These are phyloP conservation scores for Lagodon rhomboides DNA, from an alignment of 2,797 vertebrate species.

Conservation along the genomic window DNA sequence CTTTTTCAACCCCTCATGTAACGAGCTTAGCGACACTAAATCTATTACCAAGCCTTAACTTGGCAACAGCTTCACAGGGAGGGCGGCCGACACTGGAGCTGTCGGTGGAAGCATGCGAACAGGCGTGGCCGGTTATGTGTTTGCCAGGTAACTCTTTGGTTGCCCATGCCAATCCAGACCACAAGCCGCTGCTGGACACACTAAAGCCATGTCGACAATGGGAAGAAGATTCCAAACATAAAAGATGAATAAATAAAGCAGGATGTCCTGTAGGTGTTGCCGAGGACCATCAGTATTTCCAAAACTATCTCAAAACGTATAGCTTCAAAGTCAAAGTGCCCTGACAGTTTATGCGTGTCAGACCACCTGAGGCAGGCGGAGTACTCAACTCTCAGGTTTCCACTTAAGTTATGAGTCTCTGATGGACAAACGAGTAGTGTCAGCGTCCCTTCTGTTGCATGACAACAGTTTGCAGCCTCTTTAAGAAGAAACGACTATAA, in stretches of 20 bases:
- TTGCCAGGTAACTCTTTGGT: constrained; percentile 63
- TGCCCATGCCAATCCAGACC: constrained; percentile 17
- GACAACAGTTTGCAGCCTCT: constrained; percentile 47
- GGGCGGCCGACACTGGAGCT: constrained; percentile 7
- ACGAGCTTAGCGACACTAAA: constrained; percentile 80
- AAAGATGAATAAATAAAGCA: neutral
- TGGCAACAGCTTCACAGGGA: constrained; percentile 66
- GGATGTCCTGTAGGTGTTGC: neutral
- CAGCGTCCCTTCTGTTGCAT: constrained; percentile 39
- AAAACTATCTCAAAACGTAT: neutral
- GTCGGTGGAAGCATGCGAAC: constrained; percentile 57
- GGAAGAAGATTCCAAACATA: neutral
- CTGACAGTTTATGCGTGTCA: neutral
- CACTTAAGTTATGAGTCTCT: neutral
- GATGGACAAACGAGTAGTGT: constrained; percentile 23
- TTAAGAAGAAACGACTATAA: constrained; percentile 21
- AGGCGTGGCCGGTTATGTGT: constrained; percentile 57
- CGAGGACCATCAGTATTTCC: neutral
- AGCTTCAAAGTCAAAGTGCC: neutral
- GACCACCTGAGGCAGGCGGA: neutral
- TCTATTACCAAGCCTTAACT: constrained; percentile 75
- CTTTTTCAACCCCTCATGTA: constrained; percentile 65
- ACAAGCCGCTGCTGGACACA: constrained; percentile 8
- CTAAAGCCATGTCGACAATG: neutral
- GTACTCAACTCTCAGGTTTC: constrained; percentile 48